A percentile compares a stretch with the other conserved stretches of the same genome.
phyloP scores from a whole-genome alignment of 2,888 invertebrate species.

The Corythucha ciliata region DNA sequence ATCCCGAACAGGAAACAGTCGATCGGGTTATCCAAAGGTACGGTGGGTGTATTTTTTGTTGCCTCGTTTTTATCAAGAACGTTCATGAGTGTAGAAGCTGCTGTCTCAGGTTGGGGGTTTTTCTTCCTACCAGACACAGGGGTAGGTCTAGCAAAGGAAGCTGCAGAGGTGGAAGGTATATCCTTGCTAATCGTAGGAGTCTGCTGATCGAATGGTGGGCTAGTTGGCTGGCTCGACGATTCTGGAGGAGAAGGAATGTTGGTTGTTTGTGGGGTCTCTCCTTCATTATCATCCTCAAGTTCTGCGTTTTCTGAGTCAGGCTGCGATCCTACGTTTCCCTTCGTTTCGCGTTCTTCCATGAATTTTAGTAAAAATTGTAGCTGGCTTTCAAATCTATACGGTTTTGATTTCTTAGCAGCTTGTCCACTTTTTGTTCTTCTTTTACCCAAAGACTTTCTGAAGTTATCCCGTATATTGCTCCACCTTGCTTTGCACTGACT shows the following conservation, averaged over 20 bases:
- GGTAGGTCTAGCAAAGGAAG: slow-evolving; percentile 15
- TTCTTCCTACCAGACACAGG: slow-evolving; percentile 15
- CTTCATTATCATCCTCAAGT: slow-evolving; percentile 15
- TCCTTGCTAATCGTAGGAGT: slow-evolving; percentile 15
- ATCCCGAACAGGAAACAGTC: slow-evolving; percentile 21
- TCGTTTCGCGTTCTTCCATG: slow-evolving; percentile 21
- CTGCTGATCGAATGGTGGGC: slow-evolving; percentile 14
- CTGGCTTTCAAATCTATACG: slow-evolving; percentile 20
- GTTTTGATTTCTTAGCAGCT: slow-evolving; percentile 18
- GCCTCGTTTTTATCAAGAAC: slow-evolving; percentile 15
- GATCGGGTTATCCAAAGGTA: slow-evolving; percentile 18
- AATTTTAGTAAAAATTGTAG: slow-evolving; percentile 12
- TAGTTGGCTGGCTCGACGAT: slow-evolving; percentile 6
- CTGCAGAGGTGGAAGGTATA: slow-evolving; percentile 11
- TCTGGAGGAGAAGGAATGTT: slow-evolving; percentile 4
- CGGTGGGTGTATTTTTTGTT: slow-evolving; percentile 16
- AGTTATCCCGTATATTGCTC: slow-evolving; percentile 20
- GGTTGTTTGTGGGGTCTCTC: slow-evolving; percentile 5
- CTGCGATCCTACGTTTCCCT: slow-evolving; percentile 14
- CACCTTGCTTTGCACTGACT: slow-evolving; percentile 21
- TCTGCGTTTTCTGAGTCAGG: slow-evolving; percentile 18
- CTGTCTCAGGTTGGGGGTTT: slow-evolving; percentile 14
- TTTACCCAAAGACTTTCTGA: slow-evolving; percentile 20
- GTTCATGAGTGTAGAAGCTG: slow-evolving; percentile 20
- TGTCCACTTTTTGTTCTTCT: slow-evolving; percentile 23